Conservation (phyloP, 2,113 vertebrate species). For the Barnardius zonarius region DNA sequence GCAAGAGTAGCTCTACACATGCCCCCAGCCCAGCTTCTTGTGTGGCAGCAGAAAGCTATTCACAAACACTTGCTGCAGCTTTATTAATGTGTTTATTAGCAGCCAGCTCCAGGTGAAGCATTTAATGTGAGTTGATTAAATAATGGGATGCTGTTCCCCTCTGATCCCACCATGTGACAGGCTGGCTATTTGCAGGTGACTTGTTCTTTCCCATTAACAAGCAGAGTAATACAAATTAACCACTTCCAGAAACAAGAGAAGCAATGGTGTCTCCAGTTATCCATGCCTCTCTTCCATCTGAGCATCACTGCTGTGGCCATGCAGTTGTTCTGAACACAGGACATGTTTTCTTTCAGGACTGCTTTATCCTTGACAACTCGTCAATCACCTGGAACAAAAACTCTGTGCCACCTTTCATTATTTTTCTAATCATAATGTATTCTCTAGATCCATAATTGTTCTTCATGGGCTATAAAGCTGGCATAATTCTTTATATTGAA, state of each 20-base stretch:
- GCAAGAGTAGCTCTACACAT: not conserved
- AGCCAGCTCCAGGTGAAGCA: not conserved
- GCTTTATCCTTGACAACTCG: not conserved
- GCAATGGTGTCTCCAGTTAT: not conserved
- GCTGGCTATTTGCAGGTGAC: not conserved
- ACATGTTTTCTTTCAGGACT: not conserved
- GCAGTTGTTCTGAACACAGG: not conserved
- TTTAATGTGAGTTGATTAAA: not conserved
- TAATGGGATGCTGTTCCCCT: not conserved
- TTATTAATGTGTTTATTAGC: constrained; percentile 13
- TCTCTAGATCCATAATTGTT: constrained; percentile 53
- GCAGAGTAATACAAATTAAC: constrained; percentile 4
- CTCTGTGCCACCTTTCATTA: not conserved
- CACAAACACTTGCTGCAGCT: not conserved
- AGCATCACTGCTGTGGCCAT: not conserved
- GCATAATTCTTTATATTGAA: constrained; percentile 17
- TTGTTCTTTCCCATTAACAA: not conserved
- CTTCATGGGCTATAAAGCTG: constrained; percentile 53
- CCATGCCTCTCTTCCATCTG: not conserved
- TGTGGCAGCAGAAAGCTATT: not conserved
- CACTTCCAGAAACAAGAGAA: constrained; percentile 3
- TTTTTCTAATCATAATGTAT: not conserved
- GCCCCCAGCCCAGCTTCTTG: not conserved
- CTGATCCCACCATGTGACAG: not conserved
- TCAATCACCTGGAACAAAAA: constrained; percentile 11